A percentile compares a stretch with the other conserved stretches of the same genome.
Conservation (phyloP, 2,113 vertebrate species). For the Scomber colias region DNA sequence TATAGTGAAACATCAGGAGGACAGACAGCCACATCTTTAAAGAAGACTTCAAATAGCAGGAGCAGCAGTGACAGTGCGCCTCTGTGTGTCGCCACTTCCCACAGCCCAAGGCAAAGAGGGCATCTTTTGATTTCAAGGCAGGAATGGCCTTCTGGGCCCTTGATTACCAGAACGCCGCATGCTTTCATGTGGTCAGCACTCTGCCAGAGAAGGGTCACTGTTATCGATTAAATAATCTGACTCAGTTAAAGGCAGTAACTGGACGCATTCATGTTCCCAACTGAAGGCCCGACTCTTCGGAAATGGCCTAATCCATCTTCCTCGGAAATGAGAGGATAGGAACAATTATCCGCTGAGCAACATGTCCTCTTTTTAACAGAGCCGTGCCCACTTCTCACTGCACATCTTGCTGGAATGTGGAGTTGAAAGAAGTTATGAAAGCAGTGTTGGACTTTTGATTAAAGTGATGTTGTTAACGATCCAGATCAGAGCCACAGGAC, state of each 20-base stretch:
- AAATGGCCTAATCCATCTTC: conserved; percentile 83
- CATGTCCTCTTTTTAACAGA: conserved; percentile 53
- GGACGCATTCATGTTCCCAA: conserved; percentile 76
- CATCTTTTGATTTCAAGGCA: conserved; percentile 71
- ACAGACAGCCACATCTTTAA: conserved; percentile 48
- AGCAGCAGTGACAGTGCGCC: conserved; percentile 59
- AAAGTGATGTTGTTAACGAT: conserved; percentile 68
- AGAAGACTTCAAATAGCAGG: conserved; percentile 52
- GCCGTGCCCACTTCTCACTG: conserved; percentile 29
- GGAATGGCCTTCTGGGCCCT: conserved; percentile 73
- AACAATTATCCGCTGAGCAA: conserved; percentile 76
- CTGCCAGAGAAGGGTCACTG: conserved; percentile 74
- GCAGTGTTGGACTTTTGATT: conserved; percentile 68
- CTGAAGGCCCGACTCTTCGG: conserved; percentile 58
- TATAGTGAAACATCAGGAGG: conserved; percentile 55
- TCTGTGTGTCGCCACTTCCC: conserved; percentile 65
- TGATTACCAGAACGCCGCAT: conserved; percentile 65
- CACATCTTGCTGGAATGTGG: conserved; percentile 67
- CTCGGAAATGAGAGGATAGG: conserved; percentile 72
- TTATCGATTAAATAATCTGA: conserved; percentile 84
- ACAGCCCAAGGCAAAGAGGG: conserved; percentile 68
- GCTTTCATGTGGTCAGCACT: conserved; percentile 84
- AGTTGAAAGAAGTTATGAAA: conserved; percentile 62
- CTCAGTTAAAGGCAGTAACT: conserved; percentile 73
- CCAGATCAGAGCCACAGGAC: conserved; percentile 61